Evolutionary conservation across 2,113 vertebrate genomes (phyloP), one percentile per base, ranked within the genome.

Genomic region (Tupaia tana): DNA sequence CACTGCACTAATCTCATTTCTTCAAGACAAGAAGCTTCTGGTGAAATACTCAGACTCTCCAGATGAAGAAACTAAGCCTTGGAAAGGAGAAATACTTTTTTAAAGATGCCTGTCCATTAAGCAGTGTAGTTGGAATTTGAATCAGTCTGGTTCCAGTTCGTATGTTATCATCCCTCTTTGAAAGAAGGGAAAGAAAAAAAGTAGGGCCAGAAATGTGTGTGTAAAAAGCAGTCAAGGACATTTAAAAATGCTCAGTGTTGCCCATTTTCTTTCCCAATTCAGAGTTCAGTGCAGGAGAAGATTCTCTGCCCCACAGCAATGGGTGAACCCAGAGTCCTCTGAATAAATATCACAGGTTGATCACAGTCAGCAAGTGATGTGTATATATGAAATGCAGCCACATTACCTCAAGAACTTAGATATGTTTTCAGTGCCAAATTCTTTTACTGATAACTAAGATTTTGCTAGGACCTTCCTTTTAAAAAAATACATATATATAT

Each of bases 381-480:
- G 71, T 24, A 94, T 84, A 15, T 27, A 59, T 81, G 82, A 86
- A 66, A 56, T 84, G 54, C 9, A 93, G 18, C 27, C 20, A 16
- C 82, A 54, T 71, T 95, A 84, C 31, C 16, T 59, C 77, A 64
- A 86, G n/a, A 31, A 73, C 27, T 94, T 75, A 84, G 43, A 63
- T 43, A 4, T 84, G 13, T 2, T 75, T 71, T 61, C 85, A 63
- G 13, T 61, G 67, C 24, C 54, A 34, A 78, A 78, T 78, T 58
- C 27, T 90, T 67, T 78, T 89, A 59, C 63, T 63, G 0, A 66
- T 59, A 81, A 20, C 24, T 94, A 73, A 94, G 81, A 25, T 73
- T 87, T 84, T 96, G 11, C 91, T 56, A 94, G 18, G 71, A 59
- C 87, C 15, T 56, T 91, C 34, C 43, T 43, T 43, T 43, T 43